Conservation (phyloP, 2,797 vertebrate genomes). For the Strix occidentalis region DNA sequence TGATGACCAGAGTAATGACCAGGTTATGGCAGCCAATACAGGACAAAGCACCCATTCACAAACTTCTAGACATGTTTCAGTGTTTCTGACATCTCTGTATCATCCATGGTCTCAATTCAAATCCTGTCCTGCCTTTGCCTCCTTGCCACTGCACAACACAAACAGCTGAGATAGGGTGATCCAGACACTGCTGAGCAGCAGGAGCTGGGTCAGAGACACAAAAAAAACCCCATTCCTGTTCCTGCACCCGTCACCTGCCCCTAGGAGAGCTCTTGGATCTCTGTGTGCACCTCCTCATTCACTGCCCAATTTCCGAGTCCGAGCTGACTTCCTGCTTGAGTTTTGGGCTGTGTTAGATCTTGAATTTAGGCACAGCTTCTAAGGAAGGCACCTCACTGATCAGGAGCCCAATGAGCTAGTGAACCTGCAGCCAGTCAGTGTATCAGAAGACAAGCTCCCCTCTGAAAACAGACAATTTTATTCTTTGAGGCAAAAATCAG, state of each 20-base stretch:
- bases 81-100: not conserved
- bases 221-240: not conserved
- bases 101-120: not conserved
- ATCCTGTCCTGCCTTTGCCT: not conserved
- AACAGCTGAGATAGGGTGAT: not conserved
- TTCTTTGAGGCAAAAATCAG: not conserved
- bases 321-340: not conserved
- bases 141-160: not conserved
- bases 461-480: not conserved
- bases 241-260: not conserved
- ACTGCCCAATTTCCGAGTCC: not conserved
- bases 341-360: not conserved
- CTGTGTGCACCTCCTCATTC: not conserved
- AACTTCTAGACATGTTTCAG: not conserved
- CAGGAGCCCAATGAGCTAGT: not conserved
- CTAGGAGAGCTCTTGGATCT: accelerated
- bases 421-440: not conserved
- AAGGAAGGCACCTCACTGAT: not conserved
- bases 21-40: not conserved
- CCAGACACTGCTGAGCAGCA: not conserved
- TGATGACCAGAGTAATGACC: not conserved
- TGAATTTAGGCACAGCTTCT: not conserved
- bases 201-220: not conserved
- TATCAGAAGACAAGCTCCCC: not conserved
- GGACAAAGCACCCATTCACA: not conserved